Conservation (phyloP, 1,140 invertebrate genomes). For the Dreissena rostriformis region DNA sequence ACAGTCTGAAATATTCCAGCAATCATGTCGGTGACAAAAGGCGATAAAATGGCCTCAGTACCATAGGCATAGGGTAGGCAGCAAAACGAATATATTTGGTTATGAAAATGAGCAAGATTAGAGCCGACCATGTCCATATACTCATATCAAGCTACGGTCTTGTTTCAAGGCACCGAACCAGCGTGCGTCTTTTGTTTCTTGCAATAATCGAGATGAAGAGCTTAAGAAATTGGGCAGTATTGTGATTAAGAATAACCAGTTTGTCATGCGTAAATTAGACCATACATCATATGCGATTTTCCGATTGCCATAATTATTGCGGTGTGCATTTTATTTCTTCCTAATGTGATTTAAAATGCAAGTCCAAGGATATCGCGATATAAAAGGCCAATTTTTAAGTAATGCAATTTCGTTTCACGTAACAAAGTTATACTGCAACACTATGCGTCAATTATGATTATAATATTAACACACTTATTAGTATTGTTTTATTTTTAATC, state of each 20-base stretch:
- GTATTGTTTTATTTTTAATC: too few relatives aligned
- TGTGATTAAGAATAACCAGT: not conserved
- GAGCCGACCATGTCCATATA: constrained; percentile 33
- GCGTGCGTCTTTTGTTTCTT: not conserved
- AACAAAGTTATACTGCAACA: too few relatives aligned
- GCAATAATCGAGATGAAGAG: not conserved
- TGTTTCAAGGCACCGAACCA: not conserved
- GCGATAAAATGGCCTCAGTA: constrained; percentile 50
- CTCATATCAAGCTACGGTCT: not conserved
- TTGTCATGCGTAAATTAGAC: too few relatives aligned
- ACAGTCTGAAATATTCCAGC: constrained; percentile 54
- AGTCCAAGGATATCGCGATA: too few relatives aligned
- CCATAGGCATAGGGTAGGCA: constrained; percentile 48
- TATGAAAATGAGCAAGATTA: constrained; percentile 58
- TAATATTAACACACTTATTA: too few relatives aligned
- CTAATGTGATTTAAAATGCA: too few relatives aligned
- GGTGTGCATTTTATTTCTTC: too few relatives aligned
- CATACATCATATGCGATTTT: too few relatives aligned
- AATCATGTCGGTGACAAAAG: constrained; percentile 52
- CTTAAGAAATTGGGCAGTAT: not conserved
- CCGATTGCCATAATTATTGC: too few relatives aligned
- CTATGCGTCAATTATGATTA: too few relatives aligned
- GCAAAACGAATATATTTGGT: constrained; percentile 58
- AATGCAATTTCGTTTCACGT: too few relatives aligned
- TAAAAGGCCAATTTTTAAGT: too few relatives aligned